Percentiles rank a stretch among this genome's conserved stretches.
Conservation (phyloP, 2,888 invertebrate species). For the Cartodere bifasciata region DNA sequence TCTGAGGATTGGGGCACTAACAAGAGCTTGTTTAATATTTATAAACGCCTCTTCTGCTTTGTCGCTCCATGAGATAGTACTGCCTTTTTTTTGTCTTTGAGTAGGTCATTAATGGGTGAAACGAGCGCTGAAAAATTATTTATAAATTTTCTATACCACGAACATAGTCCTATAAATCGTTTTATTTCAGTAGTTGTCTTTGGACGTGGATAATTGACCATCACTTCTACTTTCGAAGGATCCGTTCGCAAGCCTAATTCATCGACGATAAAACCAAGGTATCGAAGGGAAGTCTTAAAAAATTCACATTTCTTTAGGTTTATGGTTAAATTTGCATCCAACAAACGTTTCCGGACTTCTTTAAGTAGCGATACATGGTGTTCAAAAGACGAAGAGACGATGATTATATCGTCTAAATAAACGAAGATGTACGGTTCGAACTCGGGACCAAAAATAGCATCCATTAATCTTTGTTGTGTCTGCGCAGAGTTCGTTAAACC, state of each 20-base stretch:
- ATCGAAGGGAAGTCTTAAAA: constrained; percentile 1
- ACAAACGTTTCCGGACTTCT: constrained; percentile 13
- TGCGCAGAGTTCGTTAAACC: constrained; percentile 16
- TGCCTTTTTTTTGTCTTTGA: constrained; percentile 13
- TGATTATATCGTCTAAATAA: constrained; percentile 21
- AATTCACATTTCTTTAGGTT: constrained; percentile 4
- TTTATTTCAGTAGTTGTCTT: constrained; percentile 5
- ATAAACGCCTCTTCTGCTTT: constrained; percentile 12
- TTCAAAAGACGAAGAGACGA: constrained; percentile 15
- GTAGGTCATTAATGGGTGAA: constrained; percentile 11
- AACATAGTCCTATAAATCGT: constrained; percentile 6
- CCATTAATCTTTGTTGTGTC: constrained; percentile 16
- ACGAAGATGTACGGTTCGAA: constrained; percentile 13
- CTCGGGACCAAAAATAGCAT: constrained; percentile 13
- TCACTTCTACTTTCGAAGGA: constrained; percentile 5
- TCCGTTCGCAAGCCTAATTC: constrained; percentile 5
- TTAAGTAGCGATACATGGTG: constrained; percentile 15
- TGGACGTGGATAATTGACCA: constrained; percentile 6
- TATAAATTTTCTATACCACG: constrained; percentile 6
- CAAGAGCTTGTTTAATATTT: constrained; percentile 5
- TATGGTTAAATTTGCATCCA: constrained; percentile 1
- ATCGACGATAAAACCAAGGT: constrained; percentile 5
- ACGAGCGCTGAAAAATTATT: background rate
- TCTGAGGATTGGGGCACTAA: constrained; percentile 11
- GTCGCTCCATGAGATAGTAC: constrained; percentile 13